Evolutionary conservation across 2,113 vertebrate genomes (phyloP), one percentile per base, ranked within the genome.

Genomic region (Montifringilla adamsi): DNA sequence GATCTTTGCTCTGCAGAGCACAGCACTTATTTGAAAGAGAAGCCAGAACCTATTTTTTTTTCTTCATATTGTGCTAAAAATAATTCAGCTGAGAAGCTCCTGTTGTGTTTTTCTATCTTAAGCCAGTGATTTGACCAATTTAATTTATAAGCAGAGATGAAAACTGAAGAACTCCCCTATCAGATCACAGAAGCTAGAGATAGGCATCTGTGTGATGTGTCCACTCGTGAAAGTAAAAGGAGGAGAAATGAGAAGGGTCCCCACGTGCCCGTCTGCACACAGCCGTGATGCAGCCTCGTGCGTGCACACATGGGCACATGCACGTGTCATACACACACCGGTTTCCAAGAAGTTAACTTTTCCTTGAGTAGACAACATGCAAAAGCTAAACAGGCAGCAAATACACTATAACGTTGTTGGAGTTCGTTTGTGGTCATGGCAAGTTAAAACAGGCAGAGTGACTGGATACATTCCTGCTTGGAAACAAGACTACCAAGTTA

Each of bases 1-100:
- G 98, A 99, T 99, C 98, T 98, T 98, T 98, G 98, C 98, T 98
- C 98, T 97, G 97, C 98, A 98, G 95, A 98, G 98, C 98, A 98
- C 97, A 98, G 97, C 98, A 83, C 79, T 95, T 87, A 98, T 98
- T 98, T 98, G 97, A 98, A 98, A 98, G 97, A 98, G 97, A 98
- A 98, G 98, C 96, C 95, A 97, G 97, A 95, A 98, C 96, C 98
- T 97, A 96, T 96, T 97, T 98, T 98, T 98, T 96, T 97, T 94
- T 96, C 96, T 98, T 98, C 97, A 98, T 97, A 97, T 96, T 94
- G 97, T 98, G 98, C 98, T 98, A 98, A 97, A 98, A 97, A 98
- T 98, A 98, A 98, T 97, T 98, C 98, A 98, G 97, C 98, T 97
- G 96, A 96, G 97, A 96, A 97, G 97, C 80, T 94, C 96, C 92